These are phyloP conservation scores for Cosmopolites sordidus DNA, from an alignment of 2,888 invertebrate species.

Conservation along the genomic window DNA sequence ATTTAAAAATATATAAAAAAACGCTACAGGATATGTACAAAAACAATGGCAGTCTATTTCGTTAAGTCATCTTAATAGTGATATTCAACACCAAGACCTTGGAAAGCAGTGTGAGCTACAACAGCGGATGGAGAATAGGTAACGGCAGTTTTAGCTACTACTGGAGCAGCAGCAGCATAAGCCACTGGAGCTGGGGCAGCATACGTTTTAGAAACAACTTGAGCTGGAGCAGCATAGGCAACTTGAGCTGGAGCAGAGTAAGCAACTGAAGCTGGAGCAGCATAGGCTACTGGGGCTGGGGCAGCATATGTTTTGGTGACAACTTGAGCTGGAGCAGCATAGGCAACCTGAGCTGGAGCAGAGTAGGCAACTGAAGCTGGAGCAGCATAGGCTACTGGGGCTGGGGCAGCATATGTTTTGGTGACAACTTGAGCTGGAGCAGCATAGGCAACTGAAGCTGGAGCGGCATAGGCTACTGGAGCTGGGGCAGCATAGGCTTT, in stretches of 20 bases:
- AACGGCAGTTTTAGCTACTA: conserved; percentile 42
- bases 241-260: conserved; percentile 17
- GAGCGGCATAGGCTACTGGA: too few relatives aligned
- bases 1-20: conserved; percentile 14
- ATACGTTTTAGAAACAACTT: conserved; percentile 40
- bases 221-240: conserved; percentile 22
- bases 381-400: conserved; percentile 33
- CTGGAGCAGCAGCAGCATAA: conserved; percentile 33
- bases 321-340: conserved; percentile 27
- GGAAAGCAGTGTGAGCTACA: conserved; percentile 62
- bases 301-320: conserved; percentile 33
- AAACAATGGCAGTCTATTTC: conserved; percentile 15
- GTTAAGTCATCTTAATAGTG: conserved; percentile 53
- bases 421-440: conserved; percentile 31
- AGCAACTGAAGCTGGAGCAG: conserved; percentile 25
- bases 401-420: conserved; percentile 30
- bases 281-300: conserved; percentile 38
- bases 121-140: conserved; percentile 59
- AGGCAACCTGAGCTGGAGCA: not conserved
- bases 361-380: not conserved
- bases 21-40: conserved; percentile 11
- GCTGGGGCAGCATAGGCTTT: conserved; percentile 23
- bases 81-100: conserved; percentile 60
- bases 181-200: conserved; percentile 43
- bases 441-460: conserved; percentile 23